phyloP scores from a whole-genome alignment of 37 sponge, comb jelly and placozoan species.

The Bolinopsis microptera region DNA sequence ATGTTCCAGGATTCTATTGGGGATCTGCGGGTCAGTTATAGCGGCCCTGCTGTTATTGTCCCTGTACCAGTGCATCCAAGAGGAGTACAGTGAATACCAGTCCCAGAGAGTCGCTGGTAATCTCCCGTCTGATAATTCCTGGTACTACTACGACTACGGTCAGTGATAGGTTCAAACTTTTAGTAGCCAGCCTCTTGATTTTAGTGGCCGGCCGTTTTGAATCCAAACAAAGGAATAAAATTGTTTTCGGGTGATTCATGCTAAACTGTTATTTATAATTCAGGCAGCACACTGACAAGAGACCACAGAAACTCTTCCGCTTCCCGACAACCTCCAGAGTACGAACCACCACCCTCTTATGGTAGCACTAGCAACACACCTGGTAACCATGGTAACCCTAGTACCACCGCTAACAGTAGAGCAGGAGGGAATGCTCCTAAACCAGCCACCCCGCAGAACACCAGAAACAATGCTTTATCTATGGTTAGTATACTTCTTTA shows the following conservation, averaged over 20 bases:
- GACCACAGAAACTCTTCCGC: neutral
- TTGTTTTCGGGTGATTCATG: too few relatives aligned
- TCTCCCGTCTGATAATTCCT: neutral
- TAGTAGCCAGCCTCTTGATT: too few relatives aligned
- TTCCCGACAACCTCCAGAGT: neutral
- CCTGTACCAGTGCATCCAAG: neutral
- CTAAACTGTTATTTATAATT: too few relatives aligned
- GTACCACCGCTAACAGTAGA: neutral
- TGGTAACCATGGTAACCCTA: neutral
- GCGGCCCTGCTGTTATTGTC: neutral
- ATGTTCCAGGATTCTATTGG: constrained; percentile 28
- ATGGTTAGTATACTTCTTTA: neutral
- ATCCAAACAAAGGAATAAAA: too few relatives aligned
- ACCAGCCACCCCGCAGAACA: neutral
- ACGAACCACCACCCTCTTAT: constrained; percentile 14
- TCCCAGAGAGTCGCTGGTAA: neutral
- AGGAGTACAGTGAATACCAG: constrained; percentile 12
- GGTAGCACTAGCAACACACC: neutral
- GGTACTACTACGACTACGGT: constrained; percentile 40
- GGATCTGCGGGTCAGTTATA: neutral
- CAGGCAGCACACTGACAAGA: constrained; percentile 6
- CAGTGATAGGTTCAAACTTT: too few relatives aligned
- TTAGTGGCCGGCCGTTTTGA: too few relatives aligned
- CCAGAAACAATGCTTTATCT: neutral
- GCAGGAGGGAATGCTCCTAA: too few relatives aligned